Evolutionary conservation across 2,888 invertebrate species (phyloP).

Genomic region (Caenorhabditis panamensis): DNA sequence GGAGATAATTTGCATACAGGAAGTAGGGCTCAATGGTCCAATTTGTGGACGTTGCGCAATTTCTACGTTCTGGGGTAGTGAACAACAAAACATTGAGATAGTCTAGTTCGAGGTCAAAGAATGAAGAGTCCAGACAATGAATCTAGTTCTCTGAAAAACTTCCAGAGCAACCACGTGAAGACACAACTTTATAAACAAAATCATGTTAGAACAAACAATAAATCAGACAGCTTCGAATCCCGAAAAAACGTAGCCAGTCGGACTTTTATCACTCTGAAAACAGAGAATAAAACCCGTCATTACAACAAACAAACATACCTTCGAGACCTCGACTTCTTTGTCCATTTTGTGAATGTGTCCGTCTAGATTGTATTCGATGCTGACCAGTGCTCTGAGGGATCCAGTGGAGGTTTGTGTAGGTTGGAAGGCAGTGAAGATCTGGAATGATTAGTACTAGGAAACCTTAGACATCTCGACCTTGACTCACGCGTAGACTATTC

Average conservation of each 20-base stretch:
- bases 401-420: not conserved
- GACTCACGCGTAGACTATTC: constrained; percentile 25
- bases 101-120: too few species aligned
- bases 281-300: not conserved
- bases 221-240: constrained; percentile 15
- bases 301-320: constrained; percentile 3
- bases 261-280: constrained; percentile 13
- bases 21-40: constrained; percentile 11
- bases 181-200: not conserved
- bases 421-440: constrained; percentile 31
- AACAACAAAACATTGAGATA: too few species aligned
- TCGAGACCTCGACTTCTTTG: constrained; percentile 29
- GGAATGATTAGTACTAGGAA: too few species aligned
- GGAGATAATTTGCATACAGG: constrained; percentile 28
- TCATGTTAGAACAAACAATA: not conserved
- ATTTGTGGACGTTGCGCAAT: too few species aligned
- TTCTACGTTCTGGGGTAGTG: too few species aligned
- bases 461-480: too few species aligned
- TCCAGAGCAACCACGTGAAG: too few species aligned
- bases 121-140: too few species aligned
- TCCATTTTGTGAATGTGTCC: constrained; percentile 22
- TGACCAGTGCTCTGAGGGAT: constrained; percentile 9
- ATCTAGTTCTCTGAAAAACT: too few species aligned
- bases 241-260: constrained; percentile 31
- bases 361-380: constrained; percentile 23